phyloP scores from a whole-genome alignment of 2,113 vertebrate species.

The Agelaius phoeniceus region DNA sequence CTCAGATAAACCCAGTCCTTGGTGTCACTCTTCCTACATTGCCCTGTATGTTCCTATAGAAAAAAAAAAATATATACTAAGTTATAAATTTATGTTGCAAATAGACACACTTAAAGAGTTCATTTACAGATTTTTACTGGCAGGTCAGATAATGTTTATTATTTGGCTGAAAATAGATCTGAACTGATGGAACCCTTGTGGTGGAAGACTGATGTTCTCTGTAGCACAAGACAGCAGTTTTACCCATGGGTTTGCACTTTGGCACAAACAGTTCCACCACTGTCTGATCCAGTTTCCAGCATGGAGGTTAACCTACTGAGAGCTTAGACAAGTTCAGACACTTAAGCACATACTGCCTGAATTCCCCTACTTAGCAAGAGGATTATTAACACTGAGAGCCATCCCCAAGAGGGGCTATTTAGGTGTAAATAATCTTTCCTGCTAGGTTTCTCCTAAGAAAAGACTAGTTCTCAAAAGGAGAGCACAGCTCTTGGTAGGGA shows the following conservation, averaged over 20 bases:
- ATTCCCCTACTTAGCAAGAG: not conserved
- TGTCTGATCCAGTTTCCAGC: not conserved
- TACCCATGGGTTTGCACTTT: not conserved
- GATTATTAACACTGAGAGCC: not conserved
- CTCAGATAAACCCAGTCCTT: not conserved
- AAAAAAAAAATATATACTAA: not conserved
- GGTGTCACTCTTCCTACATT: not conserved
- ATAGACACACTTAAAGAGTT: not conserved
- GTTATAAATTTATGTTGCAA: not conserved
- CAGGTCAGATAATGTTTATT: not conserved
- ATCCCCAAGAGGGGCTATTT: not conserved
- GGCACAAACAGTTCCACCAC: not conserved
- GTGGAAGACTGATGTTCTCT: not conserved
- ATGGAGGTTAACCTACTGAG: not conserved
- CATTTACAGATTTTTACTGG: not conserved
- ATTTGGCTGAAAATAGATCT: not conserved
- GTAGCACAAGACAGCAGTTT: not conserved
- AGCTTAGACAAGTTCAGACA: not conserved
- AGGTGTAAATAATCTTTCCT: not conserved
- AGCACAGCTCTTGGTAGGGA: accelerated
- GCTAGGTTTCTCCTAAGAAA: not conserved
- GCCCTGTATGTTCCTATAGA: not conserved
- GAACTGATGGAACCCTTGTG: not conserved
- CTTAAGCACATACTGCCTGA: not conserved
- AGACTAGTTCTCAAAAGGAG: not conserved